These are phyloP conservation scores for Lates calcarifer DNA, from an alignment of 2,113 vertebrate species.

Conservation along the genomic window DNA sequence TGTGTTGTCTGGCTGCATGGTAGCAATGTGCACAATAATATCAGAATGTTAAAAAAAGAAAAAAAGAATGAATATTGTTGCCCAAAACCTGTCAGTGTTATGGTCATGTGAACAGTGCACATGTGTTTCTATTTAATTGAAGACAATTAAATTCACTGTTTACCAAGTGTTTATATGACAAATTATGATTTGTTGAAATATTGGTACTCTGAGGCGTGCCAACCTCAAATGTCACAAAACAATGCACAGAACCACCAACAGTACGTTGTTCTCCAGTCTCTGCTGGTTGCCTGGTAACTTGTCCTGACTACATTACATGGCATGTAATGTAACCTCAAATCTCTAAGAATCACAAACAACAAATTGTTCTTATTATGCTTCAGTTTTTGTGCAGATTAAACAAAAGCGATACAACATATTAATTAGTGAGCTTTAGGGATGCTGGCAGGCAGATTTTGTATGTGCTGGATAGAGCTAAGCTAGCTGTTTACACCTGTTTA, in stretches of 20 bases:
- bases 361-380: not conserved
- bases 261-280: conserved; percentile 2
- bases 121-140: conserved; percentile 51
- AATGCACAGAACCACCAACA: conserved; percentile 28
- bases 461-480: not conserved
- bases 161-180: conserved; percentile 43
- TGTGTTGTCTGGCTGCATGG: conserved; percentile 43
- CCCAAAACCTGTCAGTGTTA: conserved; percentile 16
- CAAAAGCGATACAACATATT: not conserved
- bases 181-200: conserved; percentile 38
- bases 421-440: not conserved
- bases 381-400: not conserved
- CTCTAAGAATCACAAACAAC: too few species aligned
- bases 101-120: conserved; percentile 11
- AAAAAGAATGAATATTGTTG: not conserved
- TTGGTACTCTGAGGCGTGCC: conserved; percentile 36
- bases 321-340: too few species aligned
- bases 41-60: conserved; percentile 6
- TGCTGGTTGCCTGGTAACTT: not conserved
- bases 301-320: not conserved
- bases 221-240: conserved; percentile 50
- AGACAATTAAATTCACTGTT: conserved; percentile 45
- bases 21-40: conserved; percentile 34
- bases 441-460: not conserved
- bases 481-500: not conserved